Conservation (phyloP, 2,113 vertebrate species). For the Strix uralensis region DNA sequence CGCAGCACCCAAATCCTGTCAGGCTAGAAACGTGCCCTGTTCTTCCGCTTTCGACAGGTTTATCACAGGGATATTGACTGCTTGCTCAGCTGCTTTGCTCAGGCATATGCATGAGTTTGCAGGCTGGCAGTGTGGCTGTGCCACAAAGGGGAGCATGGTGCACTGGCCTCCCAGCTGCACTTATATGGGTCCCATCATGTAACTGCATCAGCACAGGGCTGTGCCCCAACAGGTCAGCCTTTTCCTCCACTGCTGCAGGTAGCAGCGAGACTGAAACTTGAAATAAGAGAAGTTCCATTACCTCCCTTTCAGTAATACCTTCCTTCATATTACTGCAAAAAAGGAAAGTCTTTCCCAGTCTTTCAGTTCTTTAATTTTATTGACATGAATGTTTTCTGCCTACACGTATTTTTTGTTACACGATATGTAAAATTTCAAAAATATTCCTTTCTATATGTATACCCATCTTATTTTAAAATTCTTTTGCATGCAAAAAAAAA, state of each 20-base stretch:
- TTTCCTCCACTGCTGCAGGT: background rate
- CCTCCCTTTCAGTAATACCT: background rate
- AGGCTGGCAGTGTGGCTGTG: background rate
- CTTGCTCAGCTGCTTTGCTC: background rate
- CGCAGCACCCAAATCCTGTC: background rate
- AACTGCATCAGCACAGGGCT: background rate
- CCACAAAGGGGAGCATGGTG: accelerated
- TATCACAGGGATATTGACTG: background rate
- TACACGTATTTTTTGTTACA: background rate
- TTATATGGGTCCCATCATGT: background rate
- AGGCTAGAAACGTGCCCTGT: background rate
- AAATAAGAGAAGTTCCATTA: background rate
- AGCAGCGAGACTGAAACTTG: background rate
- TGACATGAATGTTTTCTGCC: background rate
- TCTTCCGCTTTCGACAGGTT: background rate
- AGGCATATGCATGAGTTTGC: background rate
- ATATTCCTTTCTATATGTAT: background rate
- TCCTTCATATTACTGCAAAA: accelerated
- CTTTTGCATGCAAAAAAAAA: background rate
- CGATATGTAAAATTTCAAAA: background rate
- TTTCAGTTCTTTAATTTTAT: background rate
- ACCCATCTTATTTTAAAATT: background rate
- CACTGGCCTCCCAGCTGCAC: accelerated
- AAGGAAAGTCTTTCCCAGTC: background rate
- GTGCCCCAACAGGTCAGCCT: accelerated